Evolutionary conservation across 2,888 invertebrate genomes (phyloP).

Genomic region (Leptopilina myrica): DNA sequence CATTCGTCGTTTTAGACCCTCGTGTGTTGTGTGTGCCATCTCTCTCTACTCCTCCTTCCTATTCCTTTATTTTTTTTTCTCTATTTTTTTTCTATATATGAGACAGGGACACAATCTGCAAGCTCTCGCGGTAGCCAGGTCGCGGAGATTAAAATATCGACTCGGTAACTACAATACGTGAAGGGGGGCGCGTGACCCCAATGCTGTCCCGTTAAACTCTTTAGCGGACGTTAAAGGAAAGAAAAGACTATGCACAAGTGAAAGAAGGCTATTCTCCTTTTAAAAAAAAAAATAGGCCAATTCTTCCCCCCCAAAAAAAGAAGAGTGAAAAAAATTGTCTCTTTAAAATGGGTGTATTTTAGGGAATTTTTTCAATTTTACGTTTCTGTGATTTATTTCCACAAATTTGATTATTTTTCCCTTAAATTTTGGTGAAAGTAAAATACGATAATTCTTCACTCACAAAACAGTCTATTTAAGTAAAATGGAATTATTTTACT

Average conservation of each 20-base stretch:
- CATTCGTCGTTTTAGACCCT: not conserved
- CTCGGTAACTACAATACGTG: conserved; percentile 63
- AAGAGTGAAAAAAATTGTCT: not conserved
- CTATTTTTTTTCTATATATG: conserved; percentile 50
- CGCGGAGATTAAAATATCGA: conserved; percentile 74
- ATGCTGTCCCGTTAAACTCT: conserved; percentile 61
- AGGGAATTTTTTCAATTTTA: too few relatives aligned
- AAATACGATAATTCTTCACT: too few relatives aligned
- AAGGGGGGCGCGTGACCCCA: conserved; percentile 61
- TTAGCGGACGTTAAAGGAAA: conserved; percentile 52
- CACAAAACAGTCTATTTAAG: too few relatives aligned
- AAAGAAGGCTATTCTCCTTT: conserved; percentile 33
- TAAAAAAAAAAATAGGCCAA: conserved; percentile 33
- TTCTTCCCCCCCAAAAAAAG: not conserved
- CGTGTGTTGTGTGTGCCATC: conserved; percentile 19
- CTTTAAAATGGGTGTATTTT: not conserved
- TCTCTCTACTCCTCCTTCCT: conserved; percentile 4
- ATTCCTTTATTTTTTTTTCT: conserved; percentile 5
- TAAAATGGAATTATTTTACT: too few relatives aligned
- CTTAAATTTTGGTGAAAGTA: too few relatives aligned
- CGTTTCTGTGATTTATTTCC: too few relatives aligned
- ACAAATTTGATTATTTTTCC: too few relatives aligned
- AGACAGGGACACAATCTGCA: conserved; percentile 62
- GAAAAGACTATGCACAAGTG: conserved; percentile 25
- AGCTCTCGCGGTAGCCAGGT: conserved; percentile 59